Percentiles rank a stretch among this genome's conserved stretches.
phyloP scores from a whole-genome alignment of 2,797 vertebrate genomes.

The Anisognathus igniventris region DNA sequence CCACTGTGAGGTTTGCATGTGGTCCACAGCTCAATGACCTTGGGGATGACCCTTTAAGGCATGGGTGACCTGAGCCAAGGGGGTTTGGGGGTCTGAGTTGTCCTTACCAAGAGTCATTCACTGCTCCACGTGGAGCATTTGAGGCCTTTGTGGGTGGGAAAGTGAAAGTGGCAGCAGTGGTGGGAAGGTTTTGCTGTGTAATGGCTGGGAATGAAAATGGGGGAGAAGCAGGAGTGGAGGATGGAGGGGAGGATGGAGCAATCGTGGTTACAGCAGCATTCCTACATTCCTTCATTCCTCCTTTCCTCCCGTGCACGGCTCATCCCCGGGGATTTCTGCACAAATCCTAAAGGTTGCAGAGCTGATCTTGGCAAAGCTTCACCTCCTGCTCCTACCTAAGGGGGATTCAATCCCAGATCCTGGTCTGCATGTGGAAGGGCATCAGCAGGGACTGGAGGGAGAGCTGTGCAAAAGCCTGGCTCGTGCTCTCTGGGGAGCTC shows the following conservation, averaged over 20 bases:
- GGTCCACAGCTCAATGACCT: neutral
- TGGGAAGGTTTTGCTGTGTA: neutral
- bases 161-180: neutral
- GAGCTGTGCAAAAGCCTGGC: neutral
- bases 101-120: neutral
- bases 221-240: neutral
- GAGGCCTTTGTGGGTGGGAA: neutral
- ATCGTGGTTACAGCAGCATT: neutral
- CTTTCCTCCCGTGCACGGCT: accelerated
- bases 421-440: neutral
- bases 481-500: neutral
- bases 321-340: neutral
- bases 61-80: accelerated
- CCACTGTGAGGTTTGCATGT: neutral
- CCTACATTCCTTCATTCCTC: neutral
- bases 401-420: neutral
- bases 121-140: accelerated
- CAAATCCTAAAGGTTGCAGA: neutral
- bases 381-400: neutral
- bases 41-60: neutral
- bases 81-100: neutral
- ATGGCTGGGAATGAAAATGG: neutral
- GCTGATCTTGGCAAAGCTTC: neutral
- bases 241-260: neutral
- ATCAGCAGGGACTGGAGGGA: neutral